phyloP scores from a whole-genome alignment of 1,140 invertebrate species.

The Camponotus pennsylvanicus region DNA sequence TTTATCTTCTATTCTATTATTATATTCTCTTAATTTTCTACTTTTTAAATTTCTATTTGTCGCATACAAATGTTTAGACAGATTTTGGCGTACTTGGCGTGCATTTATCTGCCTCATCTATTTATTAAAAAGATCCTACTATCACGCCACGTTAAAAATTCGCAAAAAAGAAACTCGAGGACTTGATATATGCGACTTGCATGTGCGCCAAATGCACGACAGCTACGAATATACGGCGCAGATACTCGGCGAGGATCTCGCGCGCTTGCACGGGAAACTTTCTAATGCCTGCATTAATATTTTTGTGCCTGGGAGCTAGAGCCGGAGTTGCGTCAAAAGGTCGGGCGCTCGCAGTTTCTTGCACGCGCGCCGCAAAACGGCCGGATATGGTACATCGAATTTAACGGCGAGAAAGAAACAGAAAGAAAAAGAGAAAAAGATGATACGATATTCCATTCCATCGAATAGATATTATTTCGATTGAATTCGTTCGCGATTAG shows the following conservation, averaged over 20 bases:
- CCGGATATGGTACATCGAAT: constrained; percentile 66
- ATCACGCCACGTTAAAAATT: neutral
- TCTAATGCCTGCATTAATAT: constrained; percentile 79
- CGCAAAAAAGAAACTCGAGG: neutral
- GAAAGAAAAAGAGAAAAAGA: neutral
- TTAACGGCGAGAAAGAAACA: constrained; percentile 48
- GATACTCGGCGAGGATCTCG: constrained; percentile 71
- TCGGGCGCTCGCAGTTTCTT: constrained; percentile 69
- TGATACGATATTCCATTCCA: constrained; percentile 45
- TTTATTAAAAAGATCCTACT: too few species aligned
- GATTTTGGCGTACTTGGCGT: too few species aligned
- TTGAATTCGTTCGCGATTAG: neutral
- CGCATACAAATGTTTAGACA: too few species aligned
- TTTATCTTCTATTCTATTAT: too few species aligned
- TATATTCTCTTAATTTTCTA: too few species aligned
- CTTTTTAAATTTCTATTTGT: too few species aligned
- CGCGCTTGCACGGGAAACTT: constrained; percentile 72
- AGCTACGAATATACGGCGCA: constrained; percentile 37
- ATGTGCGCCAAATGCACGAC: constrained; percentile 19
- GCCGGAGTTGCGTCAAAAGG: constrained; percentile 77
- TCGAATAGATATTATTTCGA: constrained; percentile 40
- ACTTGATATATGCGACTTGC: neutral
- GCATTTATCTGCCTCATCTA: too few species aligned
- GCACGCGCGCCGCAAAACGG: constrained; percentile 58
- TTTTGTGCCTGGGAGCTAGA: constrained; percentile 76